These are phyloP conservation scores for Drosophila infuscata DNA, from an alignment of 2,888 invertebrate species.

Conservation along the genomic window DNA sequence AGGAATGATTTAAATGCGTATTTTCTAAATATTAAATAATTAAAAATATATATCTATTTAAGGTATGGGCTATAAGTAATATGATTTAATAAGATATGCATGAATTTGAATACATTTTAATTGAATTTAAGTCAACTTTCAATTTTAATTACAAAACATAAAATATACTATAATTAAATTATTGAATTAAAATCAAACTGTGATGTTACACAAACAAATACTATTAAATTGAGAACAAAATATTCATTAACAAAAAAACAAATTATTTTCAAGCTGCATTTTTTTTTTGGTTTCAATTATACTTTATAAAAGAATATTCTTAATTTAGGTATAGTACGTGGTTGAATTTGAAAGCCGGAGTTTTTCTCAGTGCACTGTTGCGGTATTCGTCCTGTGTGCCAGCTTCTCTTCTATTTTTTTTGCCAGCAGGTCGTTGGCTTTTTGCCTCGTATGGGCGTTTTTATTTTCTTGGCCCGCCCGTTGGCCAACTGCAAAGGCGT, in stretches of 20 bases:
- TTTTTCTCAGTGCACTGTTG: slow-evolving; percentile 28
- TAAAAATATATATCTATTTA: not conserved
- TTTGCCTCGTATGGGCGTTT: slow-evolving; percentile 76
- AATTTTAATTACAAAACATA: not conserved
- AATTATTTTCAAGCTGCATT: not conserved
- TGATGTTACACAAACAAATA: not conserved
- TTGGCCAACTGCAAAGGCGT: slow-evolving; percentile 70
- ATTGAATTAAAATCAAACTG: not conserved
- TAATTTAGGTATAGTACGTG: not conserved
- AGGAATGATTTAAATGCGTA: not conserved
- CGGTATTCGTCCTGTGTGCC: slow-evolving; percentile 61
- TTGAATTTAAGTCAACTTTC: not conserved
- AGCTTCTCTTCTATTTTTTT: slow-evolving; percentile 56
- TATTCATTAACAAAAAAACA: not conserved
- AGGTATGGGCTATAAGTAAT: not conserved
- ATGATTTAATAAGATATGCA: too few relatives aligned
- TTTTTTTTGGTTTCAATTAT: not conserved
- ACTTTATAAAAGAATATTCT: not conserved
- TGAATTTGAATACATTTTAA: not conserved
- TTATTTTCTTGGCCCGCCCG: slow-evolving; percentile 69
- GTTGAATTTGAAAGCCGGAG: rapidly evolving
- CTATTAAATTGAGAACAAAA: not conserved
- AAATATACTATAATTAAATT: not conserved
- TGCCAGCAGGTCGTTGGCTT: slow-evolving; percentile 73
- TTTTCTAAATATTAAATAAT: not conserved